Evolutionary conservation across 2,888 invertebrate genomes (phyloP).

Genomic region (Aromia moschata): DNA sequence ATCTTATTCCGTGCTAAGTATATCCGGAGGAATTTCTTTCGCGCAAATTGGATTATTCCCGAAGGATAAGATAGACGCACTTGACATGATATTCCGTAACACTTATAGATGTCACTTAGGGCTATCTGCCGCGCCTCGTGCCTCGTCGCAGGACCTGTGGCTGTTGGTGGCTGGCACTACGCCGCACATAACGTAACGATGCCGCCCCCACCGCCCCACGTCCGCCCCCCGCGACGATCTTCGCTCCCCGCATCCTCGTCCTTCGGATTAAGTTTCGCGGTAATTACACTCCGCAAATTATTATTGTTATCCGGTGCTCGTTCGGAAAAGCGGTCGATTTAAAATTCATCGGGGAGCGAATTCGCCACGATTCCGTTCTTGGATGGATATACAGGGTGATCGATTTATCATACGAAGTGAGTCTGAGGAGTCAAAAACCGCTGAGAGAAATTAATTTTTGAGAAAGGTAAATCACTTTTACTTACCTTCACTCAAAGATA

Average conservation of each 20-base stretch:
- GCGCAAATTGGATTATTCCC: conserved; percentile 9
- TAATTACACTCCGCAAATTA: conserved; percentile 11
- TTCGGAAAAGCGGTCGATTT: background rate
- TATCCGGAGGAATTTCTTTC: background rate
- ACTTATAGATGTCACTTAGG: conserved; percentile 31
- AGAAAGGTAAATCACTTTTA: too few species aligned
- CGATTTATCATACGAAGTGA: too few species aligned
- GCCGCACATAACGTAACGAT: conserved; percentile 11
- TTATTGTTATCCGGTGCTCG: background rate
- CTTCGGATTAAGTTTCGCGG: conserved; percentile 16
- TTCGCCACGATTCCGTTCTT: too few species aligned
- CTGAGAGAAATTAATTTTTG: too few species aligned
- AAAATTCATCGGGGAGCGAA: too few species aligned
- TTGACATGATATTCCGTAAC: conserved; percentile 25
- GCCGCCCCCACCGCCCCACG: too few species aligned
- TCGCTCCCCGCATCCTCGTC: conserved; percentile 17
- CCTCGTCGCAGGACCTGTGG: conserved; percentile 27
- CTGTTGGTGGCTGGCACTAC: conserved; percentile 24
- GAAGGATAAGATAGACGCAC: conserved; percentile 14
- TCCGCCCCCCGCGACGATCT: conserved; percentile 2
- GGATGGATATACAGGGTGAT: too few species aligned
- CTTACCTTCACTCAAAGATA: too few species aligned
- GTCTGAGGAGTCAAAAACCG: too few species aligned
- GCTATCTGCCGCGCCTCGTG: conserved; percentile 23
- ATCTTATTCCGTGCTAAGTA: background rate